Conservation (phyloP, 1,140 invertebrate species). For the Anagrus nilaparvatae region DNA sequence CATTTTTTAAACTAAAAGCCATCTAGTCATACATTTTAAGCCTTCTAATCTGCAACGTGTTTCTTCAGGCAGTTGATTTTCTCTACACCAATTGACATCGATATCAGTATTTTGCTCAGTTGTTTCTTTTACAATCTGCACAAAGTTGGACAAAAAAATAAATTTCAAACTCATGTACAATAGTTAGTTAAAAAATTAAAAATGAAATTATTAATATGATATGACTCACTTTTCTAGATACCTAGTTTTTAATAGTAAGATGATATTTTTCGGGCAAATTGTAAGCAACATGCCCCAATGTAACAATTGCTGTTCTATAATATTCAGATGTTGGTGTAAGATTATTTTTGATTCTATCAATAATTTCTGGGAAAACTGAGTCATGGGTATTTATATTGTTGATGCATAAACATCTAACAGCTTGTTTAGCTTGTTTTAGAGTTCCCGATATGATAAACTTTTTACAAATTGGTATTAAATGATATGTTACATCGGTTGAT, state of each 20-base stretch:
- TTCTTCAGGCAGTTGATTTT: constrained; percentile 81
- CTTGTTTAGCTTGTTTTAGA: constrained; percentile 92
- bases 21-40: constrained; percentile 91
- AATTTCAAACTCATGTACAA: too few species aligned
- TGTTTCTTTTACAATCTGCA: constrained; percentile 80
- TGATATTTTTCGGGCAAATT: constrained; percentile 84
- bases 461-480: constrained; percentile 75
- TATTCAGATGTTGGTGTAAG: constrained; percentile 69
- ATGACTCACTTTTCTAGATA: constrained; percentile 80
- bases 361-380: constrained; percentile 73
- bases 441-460: constrained; percentile 79
- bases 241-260: constrained; percentile 84
- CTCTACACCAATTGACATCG: constrained; percentile 73
- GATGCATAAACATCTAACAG: constrained; percentile 81
- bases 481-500: constrained; percentile 57
- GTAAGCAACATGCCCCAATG: constrained; percentile 87
- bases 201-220: too few species aligned
- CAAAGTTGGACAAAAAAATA: too few species aligned
- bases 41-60: constrained; percentile 90
- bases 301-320: constrained; percentile 88
- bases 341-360: constrained; percentile 69
- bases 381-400: constrained; percentile 75
- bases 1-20: constrained; percentile 83
- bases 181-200: too few species aligned
- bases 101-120: constrained; percentile 39